Conservation (phyloP, 2,888 invertebrate genomes). For the Aleiodes testaceus region DNA sequence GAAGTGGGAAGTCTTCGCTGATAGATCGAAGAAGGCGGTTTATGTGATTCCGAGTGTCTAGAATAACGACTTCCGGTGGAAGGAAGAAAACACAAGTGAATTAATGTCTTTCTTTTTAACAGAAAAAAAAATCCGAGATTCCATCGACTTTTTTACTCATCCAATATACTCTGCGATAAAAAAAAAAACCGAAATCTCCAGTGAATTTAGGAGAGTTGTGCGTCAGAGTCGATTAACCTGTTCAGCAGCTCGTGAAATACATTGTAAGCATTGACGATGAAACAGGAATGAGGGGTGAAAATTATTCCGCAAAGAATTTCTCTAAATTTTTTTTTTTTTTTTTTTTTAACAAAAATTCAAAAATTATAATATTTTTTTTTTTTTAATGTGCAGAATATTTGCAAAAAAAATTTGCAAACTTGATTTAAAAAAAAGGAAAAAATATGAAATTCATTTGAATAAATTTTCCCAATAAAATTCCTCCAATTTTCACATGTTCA, state of each 20-base stretch:
- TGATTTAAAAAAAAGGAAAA: background rate
- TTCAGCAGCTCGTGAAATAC: conserved; percentile 1
- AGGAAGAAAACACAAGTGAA: background rate
- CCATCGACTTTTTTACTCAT: background rate
- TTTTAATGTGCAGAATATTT: no score
- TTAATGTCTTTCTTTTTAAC: background rate
- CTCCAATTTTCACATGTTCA: background rate
- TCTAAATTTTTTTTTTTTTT: no score
- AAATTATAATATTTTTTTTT: no score
- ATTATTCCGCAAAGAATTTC: no score
- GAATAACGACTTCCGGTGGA: background rate
- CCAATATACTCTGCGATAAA: background rate
- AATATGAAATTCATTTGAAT: no score
- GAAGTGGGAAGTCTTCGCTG: no score
- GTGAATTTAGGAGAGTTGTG: background rate
- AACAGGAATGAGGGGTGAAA: no score
- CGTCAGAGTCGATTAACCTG: conserved; percentile 28
- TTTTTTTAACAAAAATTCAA: no score
- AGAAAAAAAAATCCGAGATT: no score
- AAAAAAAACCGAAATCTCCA: background rate
- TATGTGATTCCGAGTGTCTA: no score
- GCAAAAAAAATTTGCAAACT: no score
- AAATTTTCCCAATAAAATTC: background rate
- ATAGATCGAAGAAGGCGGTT: no score
- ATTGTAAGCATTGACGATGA: background rate